phyloP scores from a whole-genome alignment of 2,113 vertebrate species.

The Myiagra hebetior region DNA sequence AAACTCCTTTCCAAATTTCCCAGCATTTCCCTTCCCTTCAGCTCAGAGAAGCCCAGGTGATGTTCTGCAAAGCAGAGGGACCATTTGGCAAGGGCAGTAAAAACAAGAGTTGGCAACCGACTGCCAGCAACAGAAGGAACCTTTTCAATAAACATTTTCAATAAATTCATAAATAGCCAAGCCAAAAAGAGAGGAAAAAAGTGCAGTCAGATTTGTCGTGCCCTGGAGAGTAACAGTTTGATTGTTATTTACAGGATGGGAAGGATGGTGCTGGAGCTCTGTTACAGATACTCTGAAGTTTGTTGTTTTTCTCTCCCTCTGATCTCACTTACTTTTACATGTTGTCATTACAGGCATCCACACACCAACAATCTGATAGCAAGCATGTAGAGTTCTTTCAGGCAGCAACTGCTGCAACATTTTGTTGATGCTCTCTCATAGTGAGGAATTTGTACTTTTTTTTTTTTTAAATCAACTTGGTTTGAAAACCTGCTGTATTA shows the following conservation, averaged over 20 bases:
- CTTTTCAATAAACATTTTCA: background rate
- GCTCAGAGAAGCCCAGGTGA: background rate
- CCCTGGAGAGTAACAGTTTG: background rate
- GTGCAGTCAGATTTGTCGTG: background rate
- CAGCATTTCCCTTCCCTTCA: background rate
- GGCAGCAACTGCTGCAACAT: background rate
- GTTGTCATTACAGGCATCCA: background rate
- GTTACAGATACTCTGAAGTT: background rate
- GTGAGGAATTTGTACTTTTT: background rate
- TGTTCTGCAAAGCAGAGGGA: background rate
- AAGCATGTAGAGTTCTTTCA: background rate
- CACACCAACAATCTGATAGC: background rate
- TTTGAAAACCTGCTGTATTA: background rate
- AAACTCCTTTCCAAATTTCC: background rate
- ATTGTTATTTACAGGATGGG: background rate
- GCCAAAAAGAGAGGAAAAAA: background rate
- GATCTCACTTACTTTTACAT: background rate
- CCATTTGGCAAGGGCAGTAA: background rate
- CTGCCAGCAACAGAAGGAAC: constrained; percentile 25
- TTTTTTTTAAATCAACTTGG: background rate
- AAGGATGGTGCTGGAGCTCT: background rate
- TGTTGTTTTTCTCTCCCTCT: background rate
- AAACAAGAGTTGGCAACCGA: background rate
- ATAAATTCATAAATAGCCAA: background rate
- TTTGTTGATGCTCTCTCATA: background rate